phyloP scores from a whole-genome alignment of 2,888 invertebrate species.

The Tenthredo scrophulariae region DNA sequence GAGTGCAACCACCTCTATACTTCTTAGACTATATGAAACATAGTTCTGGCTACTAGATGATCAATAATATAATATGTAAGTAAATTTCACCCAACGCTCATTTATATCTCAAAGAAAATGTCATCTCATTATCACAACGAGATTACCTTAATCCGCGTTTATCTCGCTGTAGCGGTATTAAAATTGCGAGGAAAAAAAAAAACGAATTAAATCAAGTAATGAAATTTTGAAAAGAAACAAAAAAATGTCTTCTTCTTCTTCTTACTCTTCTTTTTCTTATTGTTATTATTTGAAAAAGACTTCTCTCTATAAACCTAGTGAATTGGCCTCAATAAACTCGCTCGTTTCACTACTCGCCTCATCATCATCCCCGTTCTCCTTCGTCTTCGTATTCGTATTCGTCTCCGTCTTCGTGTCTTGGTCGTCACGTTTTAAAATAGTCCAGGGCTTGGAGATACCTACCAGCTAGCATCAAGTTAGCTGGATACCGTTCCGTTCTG shows the following conservation, averaged over 20 bases:
- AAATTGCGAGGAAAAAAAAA: background rate
- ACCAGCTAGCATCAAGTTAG: background rate
- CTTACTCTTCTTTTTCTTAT: background rate
- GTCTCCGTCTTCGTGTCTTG: background rate
- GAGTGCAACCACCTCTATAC: slow-evolving; percentile 43
- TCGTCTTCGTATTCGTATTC: background rate
- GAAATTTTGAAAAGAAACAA: background rate
- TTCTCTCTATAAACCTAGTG: slow-evolving; percentile 1
- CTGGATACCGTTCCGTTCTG: background rate
- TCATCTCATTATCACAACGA: background rate
- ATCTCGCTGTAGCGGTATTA: no score
- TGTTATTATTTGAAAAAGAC: background rate
- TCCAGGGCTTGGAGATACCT: slow-evolving; percentile 6
- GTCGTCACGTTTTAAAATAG: slow-evolving; percentile 20
- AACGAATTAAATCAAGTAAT: background rate
- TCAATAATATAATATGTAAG: background rate
- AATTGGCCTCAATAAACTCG: slow-evolving; percentile 12
- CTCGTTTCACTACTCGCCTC: background rate
- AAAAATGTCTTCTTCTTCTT: background rate
- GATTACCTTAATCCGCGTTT: no score
- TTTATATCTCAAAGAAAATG: background rate
- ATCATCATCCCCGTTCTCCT: background rate
- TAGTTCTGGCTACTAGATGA: slow-evolving; percentile 1
- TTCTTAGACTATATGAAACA: background rate
- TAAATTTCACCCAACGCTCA: no score